Evolutionary conservation across 2,113 vertebrate genomes (phyloP), one percentile per base, ranked within the genome.

Genomic region (Candoia aspera): DNA sequence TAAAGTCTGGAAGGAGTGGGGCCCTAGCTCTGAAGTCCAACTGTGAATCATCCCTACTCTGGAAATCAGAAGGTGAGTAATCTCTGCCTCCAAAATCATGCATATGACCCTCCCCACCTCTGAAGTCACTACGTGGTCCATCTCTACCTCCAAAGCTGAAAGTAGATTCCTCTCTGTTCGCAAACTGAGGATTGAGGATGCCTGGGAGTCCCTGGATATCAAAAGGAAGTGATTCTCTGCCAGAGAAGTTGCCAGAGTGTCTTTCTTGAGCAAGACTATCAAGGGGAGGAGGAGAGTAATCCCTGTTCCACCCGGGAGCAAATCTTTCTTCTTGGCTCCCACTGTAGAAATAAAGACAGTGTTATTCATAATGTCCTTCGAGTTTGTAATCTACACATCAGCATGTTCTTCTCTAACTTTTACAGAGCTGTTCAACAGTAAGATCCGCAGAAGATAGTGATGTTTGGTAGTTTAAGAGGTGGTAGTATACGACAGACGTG

Each of bases 121-220:
- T 97, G 97, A 97, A 98, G 97, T 98, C 97, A 97, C 97, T 97
- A 96, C 94, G 97, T n/a, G 97, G 87, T 97, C 96, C 95, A 97
- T 99, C 98, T 97, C 97, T 97, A 97, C 98, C 97, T 97, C 98
- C 98, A 95, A 98, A 98, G 96, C 98, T 98, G 97, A 98, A 98
- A 97, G 98, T 97, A 96, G 97, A 95, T 95, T 97, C 97, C 96
- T 99, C 99, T 97, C 98, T 97, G 96, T 97, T 97, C 95, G 97
- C 96, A 98, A 98, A 98, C 94, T 97, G 97, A 96, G 97, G 96
- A 95, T 97, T 96, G 95, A 96, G 96, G 97, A 97, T 97, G 96
- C 98, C 97, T 96, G 97, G 95, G 95, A 97, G 94, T 96, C 97
- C 97, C 97, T 98, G 98, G 97, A 97, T 98, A 97, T 98, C 97